Base-by-base conservation (phyloP, 1,140 invertebrate genomes). In the Anagrus nilaparvatae region DNA sequence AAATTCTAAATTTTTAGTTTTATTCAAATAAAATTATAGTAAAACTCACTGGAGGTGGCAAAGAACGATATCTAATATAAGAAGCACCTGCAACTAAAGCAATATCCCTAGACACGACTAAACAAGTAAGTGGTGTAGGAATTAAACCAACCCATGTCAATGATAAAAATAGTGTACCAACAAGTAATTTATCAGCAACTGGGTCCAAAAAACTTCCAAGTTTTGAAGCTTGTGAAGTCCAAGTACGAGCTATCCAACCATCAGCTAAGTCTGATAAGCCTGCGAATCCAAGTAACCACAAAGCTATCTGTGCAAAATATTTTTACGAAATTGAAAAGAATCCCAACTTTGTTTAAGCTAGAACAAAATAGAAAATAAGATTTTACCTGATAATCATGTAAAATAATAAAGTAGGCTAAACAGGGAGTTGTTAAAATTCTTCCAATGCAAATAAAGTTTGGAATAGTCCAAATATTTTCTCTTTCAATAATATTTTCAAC, bases 121-220 rank as follows among this genome's bases (percentile, higher is more conserved):
- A 63, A 24, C 74, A 72, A 6, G 90, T 88, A n/a, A 98, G 64
- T 38, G 78, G 70, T 39, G 91, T 68, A 58, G 94, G 93, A 58
- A 98, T 85, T 10, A 96, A 63, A 33, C 81, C 77, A 40, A 82
- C 80, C 67, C 82, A 85, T 8, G 91, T 89, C 19, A 97, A 67
- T 1, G 87, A 81, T 18, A 96, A 59, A 57, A 93, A 93, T 24
- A 97, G 65, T 10, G 87, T 87, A 9, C 80, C 87, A 46, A 98
- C 81, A 5, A 98, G 71, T 13, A 97, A 71, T 73, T 98, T 98
- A 63, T 98, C 95, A n/a, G 94, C 94, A 65, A 95, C 77, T 9
- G 95, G 95, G 68, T 98, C 95, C n/a, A 98, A 59, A 60, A 95
- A 93, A 48, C 88, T 92, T 6, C 95, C 95, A 49, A 94, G 75